Conservation (phyloP, 1,140 invertebrate genomes). For the Maniola jurtina region DNA sequence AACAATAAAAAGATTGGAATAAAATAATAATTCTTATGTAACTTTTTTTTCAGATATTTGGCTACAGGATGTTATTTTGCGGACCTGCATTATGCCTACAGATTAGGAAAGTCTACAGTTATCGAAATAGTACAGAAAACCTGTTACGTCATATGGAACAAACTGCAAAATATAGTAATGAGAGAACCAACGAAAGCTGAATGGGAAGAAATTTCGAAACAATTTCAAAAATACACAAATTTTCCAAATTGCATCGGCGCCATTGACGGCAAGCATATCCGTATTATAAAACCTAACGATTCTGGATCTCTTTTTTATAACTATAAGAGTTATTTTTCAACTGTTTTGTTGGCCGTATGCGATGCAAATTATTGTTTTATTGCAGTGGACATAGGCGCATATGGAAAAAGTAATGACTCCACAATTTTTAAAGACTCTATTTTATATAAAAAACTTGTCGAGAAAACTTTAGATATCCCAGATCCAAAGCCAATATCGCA, state of each 20-base stretch:
- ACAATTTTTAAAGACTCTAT: conserved; percentile 18
- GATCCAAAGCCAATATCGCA: too few species aligned
- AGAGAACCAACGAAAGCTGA: conserved; percentile 5
- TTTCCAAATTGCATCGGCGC: background rate
- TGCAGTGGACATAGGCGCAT: conserved; percentile 20
- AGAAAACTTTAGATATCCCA: too few species aligned
- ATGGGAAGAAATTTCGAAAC: conserved; percentile 12
- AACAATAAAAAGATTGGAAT: background rate
- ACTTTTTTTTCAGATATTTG: conserved; percentile 20
- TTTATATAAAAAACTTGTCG: too few species aligned
- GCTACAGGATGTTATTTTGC: conserved; percentile 20
- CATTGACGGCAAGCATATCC: too few species aligned
- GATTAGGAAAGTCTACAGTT: conserved; percentile 14
- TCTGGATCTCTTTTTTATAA: conserved; percentile 21
- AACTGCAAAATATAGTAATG: conserved; percentile 2
- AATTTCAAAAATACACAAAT: conserved; percentile 12
- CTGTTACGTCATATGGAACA: conserved; percentile 5
- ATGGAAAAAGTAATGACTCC: conserved; percentile 26
- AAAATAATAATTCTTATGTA: background rate
- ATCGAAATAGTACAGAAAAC: conserved; percentile 9
- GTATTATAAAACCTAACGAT: conserved; percentile 4
- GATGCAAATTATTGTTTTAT: conserved; percentile 32
- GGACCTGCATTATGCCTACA: too few species aligned
- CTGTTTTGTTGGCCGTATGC: conserved; percentile 19
- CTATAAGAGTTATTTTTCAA: conserved; percentile 19